A percentile compares a stretch with the other conserved stretches of the same genome.
Evolutionary conservation across 2,113 vertebrate species (phyloP).

Genomic region (Neogobius melanostomus): DNA sequence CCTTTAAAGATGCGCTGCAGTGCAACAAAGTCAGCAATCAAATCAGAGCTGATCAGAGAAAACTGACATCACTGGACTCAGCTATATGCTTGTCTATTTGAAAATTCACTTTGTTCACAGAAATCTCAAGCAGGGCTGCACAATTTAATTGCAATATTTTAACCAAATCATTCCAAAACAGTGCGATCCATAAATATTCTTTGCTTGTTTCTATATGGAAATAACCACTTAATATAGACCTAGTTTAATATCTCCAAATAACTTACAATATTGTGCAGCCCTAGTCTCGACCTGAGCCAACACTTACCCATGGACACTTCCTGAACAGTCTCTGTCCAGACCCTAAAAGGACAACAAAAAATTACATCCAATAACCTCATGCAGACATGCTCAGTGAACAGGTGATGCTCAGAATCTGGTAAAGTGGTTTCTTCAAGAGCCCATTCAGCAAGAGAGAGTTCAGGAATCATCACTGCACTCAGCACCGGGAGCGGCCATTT

Average conservation of each 20-base stretch:
- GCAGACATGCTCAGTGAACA: neutral
- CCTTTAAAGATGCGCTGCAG: neutral
- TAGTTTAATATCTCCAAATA: too few species aligned
- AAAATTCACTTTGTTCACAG: constrained; percentile 35
- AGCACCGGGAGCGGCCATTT: neutral
- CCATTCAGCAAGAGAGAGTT: constrained; percentile 87
- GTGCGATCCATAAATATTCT: too few species aligned
- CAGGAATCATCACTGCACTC: constrained; percentile 77
- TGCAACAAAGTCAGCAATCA: neutral
- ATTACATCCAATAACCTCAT: neutral
- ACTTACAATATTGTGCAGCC: too few species aligned
- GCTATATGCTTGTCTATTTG: constrained; percentile 70
- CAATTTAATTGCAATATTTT: too few species aligned
- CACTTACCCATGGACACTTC: constrained; percentile 1
- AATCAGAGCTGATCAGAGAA: constrained; percentile 17
- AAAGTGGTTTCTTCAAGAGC: constrained; percentile 75
- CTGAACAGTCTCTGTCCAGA: neutral
- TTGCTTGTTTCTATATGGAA: too few species aligned
- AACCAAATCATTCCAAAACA: too few species aligned
- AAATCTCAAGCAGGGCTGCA: too few species aligned
- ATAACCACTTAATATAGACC: too few species aligned
- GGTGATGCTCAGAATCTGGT: constrained; percentile 78
- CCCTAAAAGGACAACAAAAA: neutral
- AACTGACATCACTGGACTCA: constrained; percentile 53
- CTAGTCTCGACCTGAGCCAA: too few species aligned